Evolutionary conservation across 1,140 invertebrate species (phyloP).

Genomic region (Trichogramma pretiosum): DNA sequence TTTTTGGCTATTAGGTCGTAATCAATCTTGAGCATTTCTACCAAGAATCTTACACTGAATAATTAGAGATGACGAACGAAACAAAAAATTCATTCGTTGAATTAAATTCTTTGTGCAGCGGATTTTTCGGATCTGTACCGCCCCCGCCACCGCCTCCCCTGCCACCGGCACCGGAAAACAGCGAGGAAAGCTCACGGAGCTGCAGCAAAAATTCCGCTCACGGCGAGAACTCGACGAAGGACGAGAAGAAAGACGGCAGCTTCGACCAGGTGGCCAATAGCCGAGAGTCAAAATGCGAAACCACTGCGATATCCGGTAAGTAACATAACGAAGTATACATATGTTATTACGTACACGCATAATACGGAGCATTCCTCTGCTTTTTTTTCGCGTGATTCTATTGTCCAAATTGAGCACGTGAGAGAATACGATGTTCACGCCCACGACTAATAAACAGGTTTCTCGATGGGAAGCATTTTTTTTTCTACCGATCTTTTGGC

Average conservation of each 20-base stretch:
- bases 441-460: no score
- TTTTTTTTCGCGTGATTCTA: no score
- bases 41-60: no score
- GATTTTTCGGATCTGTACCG: constrained; percentile 28
- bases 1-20: no score
- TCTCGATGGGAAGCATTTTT: no score
- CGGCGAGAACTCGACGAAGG: constrained; percentile 23
- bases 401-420: no score
- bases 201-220: constrained; percentile 15
- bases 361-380: no score
- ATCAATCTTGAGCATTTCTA: no score
- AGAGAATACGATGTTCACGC: background rate
- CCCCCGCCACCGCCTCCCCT: constrained; percentile 41
- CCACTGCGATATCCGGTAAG: constrained; percentile 12
- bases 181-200: no score
- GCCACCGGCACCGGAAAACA: constrained; percentile 39
- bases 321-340: no score
- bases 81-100: constrained; percentile 1
- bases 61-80: constrained; percentile 7
- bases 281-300: constrained; percentile 30
- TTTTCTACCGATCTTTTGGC: no score
- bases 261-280: constrained; percentile 5
- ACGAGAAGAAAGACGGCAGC: constrained; percentile 26
- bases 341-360: no score
- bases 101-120: background rate